Conservation (phyloP, 2,797 vertebrate species). For the Amblyopsis hoosieri region DNA sequence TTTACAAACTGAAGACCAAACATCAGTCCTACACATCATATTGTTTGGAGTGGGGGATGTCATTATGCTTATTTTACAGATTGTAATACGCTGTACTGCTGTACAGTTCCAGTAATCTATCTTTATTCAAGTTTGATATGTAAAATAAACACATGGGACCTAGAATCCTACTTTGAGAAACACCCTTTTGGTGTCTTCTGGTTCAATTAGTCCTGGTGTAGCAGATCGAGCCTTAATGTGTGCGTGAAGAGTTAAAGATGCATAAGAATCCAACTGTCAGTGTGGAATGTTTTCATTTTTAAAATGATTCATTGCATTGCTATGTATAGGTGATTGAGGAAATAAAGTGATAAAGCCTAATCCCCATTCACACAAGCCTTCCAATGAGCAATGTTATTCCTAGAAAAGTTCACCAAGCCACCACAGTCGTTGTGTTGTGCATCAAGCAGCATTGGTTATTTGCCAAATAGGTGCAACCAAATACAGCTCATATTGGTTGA, state of each 20-base stretch:
- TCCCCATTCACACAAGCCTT: too few relatives aligned
- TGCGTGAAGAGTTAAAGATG: constrained; percentile 32
- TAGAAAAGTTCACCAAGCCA: too few relatives aligned
- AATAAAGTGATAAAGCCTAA: too few relatives aligned
- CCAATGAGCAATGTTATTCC: too few relatives aligned
- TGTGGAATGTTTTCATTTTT: neutral
- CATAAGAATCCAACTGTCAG: neutral
- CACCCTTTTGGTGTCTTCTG: constrained; percentile 14
- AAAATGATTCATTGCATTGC: neutral
- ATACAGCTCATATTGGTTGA: too few relatives aligned
- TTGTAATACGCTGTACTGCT: too few relatives aligned
- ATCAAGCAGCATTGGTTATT: too few relatives aligned
- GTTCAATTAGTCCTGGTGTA: constrained; percentile 50
- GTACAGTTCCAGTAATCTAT: neutral
- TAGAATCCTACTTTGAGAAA: constrained; percentile 28
- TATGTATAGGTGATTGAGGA: too few relatives aligned
- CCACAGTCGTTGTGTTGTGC: too few relatives aligned
- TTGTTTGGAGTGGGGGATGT: neutral
- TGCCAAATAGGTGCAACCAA: too few relatives aligned
- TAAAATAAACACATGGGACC: constrained; percentile 9
- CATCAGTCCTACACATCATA: neutral
- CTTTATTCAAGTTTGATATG: constrained; percentile 1
- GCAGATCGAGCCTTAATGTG: constrained; percentile 64
- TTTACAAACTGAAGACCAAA: constrained; percentile 31
- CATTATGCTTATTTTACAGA: neutral